Evolutionary conservation across 2,113 vertebrate genomes (phyloP).

Genomic region (Ursus arctos): DNA sequence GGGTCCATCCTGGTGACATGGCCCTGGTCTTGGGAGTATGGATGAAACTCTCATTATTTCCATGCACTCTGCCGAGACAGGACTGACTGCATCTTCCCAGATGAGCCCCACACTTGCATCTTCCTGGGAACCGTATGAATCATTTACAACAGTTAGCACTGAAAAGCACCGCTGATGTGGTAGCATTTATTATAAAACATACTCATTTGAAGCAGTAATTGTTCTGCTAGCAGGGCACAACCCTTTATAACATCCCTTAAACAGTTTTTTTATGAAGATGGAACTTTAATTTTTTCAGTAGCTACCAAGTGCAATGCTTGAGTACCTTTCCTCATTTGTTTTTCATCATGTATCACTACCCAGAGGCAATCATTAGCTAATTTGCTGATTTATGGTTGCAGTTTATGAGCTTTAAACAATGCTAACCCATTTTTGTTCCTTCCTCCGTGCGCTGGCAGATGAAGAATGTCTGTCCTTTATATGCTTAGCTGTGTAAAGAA

Average conservation of each 20-base stretch:
- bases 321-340: constrained; percentile 85
- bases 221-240: constrained; percentile 80
- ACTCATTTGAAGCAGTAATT: constrained; percentile 79
- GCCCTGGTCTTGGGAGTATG: neutral
- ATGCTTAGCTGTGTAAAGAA: constrained; percentile 68
- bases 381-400: constrained; percentile 85
- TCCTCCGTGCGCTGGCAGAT: constrained; percentile 57
- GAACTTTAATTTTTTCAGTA: constrained; percentile 84
- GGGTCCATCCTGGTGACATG: neutral
- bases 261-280: constrained; percentile 80
- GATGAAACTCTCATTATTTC: neutral
- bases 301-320: constrained; percentile 79
- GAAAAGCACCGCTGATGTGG: constrained; percentile 48
- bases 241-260: constrained; percentile 78
- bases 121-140: constrained; percentile 65
- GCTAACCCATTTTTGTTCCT: constrained; percentile 73
- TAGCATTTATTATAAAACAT: constrained; percentile 82
- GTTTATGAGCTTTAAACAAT: constrained; percentile 85
- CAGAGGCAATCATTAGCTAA: constrained; percentile 87
- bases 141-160: constrained; percentile 57
- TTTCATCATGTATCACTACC: constrained; percentile 83
- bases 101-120: neutral
- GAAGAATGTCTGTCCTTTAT: constrained; percentile 73
- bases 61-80: neutral
- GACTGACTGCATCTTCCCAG: neutral